phyloP scores from a whole-genome alignment of 1,140 invertebrate genomes.

The Colletes gigas region DNA sequence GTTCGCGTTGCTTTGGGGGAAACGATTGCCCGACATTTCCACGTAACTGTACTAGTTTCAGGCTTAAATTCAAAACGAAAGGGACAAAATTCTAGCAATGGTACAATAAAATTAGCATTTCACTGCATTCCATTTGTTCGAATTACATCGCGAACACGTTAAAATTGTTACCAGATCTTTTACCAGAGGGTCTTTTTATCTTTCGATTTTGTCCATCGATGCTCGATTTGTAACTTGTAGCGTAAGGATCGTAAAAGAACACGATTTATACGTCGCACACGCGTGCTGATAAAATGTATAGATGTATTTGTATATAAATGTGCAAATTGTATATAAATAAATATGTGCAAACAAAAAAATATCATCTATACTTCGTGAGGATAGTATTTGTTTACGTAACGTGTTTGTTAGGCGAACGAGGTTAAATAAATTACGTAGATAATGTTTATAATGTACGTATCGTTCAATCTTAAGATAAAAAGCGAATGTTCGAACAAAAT shows the following conservation, averaged over 20 bases:
- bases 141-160: background rate
- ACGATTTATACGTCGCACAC: too few relatives aligned
- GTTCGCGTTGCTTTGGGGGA: too few relatives aligned
- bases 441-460: conserved; percentile 37
- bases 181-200: background rate
- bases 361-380: background rate
- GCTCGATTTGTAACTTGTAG: too few relatives aligned
- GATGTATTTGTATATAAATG: conserved; percentile 14
- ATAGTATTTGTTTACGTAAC: conserved; percentile 13
- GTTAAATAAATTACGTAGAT: conserved; percentile 26
- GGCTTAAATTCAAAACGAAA: too few relatives aligned
- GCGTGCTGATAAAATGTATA: background rate
- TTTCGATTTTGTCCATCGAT: too few relatives aligned
- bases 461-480: conserved; percentile 55
- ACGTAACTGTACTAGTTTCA: too few relatives aligned
- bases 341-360: background rate
- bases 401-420: background rate
- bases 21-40: too few relatives aligned
- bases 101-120: background rate
- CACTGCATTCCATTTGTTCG: conserved; percentile 25
- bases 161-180: background rate
- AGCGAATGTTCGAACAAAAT: conserved; percentile 35
- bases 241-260: too few relatives aligned
- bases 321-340: background rate
- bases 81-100: background rate